Percentiles rank a stretch among this genome's conserved stretches.
These are phyloP conservation scores for Polydrusus pterygomalis DNA, from an alignment of 2,888 invertebrate species.

Conservation along the genomic window DNA sequence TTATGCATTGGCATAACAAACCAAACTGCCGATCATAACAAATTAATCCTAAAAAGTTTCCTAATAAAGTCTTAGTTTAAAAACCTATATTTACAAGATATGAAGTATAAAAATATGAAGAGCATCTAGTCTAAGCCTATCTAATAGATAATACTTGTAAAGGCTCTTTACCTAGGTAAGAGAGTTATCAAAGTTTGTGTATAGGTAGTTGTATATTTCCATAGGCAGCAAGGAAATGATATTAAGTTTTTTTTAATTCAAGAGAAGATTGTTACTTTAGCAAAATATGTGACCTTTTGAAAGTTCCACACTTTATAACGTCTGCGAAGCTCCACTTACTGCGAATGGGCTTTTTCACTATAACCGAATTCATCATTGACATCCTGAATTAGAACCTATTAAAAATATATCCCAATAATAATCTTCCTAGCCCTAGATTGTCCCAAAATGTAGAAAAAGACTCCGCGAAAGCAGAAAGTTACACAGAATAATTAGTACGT, in stretches of 20 bases:
- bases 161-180: slow-evolving; percentile 18
- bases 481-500: no score
- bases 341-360: no score
- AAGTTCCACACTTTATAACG: no score
- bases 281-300: neutral
- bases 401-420: no score
- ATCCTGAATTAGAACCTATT: no score
- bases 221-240: slow-evolving; percentile 3
- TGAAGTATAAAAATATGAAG: slow-evolving; percentile 28
- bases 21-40: neutral
- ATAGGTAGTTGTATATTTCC: slow-evolving; percentile 13
- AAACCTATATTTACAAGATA: slow-evolving; percentile 13
- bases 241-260: neutral
- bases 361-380: no score
- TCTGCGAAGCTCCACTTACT: no score
- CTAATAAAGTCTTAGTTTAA: neutral
- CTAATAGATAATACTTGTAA: slow-evolving; percentile 22
- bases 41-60: neutral
- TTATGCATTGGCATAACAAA: no score
- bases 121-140: slow-evolving; percentile 11
- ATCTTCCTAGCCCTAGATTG: no score
- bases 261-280: neutral
- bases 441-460: no score
- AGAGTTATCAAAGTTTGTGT: slow-evolving; percentile 23
- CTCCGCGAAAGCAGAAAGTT: no score